Evolutionary conservation across 53 echinoderm and acorn worm species (phyloP), one percentile per base, ranked within the genome.

Genomic region (Crossaster papposus): DNA sequence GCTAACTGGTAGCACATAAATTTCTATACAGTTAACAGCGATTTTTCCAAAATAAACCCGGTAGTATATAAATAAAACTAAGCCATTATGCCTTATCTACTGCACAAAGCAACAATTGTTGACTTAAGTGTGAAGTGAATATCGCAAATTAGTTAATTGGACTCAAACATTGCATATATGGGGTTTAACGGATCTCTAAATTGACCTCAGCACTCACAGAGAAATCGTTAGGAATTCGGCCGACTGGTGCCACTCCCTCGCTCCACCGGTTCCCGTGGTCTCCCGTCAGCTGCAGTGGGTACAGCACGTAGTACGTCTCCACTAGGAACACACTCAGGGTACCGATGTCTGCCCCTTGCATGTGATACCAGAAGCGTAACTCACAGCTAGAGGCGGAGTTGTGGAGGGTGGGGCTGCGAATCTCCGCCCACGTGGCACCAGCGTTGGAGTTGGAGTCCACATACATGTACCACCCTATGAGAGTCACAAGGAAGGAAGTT

Each of bases 351-450:
- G 72, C 31, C n/a, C 95, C 95, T 15, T 76, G 79, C 83, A 95
- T 90, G 91, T 95, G 93, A 36, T 79, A 89, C 89, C 93, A 93
- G 91, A 95, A 93, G 1, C 89, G 91, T 36, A 92, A 64, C 76
- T 95, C 91, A 52, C 97, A 97, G 79, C 93, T 94, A 14, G 97
- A 88, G 31, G 95, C 97, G 0, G 95, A 83, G 68, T 97, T 92
- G 79, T 85, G 92, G 35, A 94, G 36, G 18, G 68, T 73, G 26
- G 94, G 91, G 50, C 94, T 94, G 29, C 50, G 79, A 38, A 91
- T 75, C 55, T 79, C 89, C 1, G 89, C 94, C 77, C 82, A 91
- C 1, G 75, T 89, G 15, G 54, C 14, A 22, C 89, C 77, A 87
- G 77, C 68, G 30, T 91, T 90, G 44, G 90, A 90, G 44, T 81